Evolutionary conservation across 2,888 invertebrate species (phyloP).

Genomic region (Diplazon laetatorius): DNA sequence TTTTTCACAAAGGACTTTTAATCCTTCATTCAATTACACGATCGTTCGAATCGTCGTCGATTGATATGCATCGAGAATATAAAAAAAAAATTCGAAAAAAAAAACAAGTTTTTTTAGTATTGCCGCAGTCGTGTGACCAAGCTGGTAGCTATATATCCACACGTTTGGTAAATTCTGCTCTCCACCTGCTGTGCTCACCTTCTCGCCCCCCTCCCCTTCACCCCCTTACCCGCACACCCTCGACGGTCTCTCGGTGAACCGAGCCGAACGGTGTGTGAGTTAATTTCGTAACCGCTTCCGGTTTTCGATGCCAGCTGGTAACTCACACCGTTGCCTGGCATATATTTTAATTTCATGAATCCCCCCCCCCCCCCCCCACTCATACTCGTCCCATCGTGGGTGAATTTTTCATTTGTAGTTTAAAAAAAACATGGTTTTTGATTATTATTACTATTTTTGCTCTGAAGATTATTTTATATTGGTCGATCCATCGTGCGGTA

Average conservation of each 20-base stretch:
- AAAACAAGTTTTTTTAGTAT: constrained; percentile 28
- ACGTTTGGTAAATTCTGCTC: constrained; percentile 19
- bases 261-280: constrained; percentile 66
- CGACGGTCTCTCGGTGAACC: constrained; percentile 36
- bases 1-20: too few relatives aligned
- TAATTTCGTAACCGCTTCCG: constrained; percentile 73
- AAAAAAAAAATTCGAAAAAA: too few relatives aligned
- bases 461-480: too few relatives aligned
- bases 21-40: too few relatives aligned
- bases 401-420: too few relatives aligned
- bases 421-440: too few relatives aligned
- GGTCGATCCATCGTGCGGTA: too few relatives aligned
- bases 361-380: too few relatives aligned
- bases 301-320: constrained; percentile 70
- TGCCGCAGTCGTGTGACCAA: constrained; percentile 11
- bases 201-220: constrained; percentile 33
- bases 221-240: constrained; percentile 22
- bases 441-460: too few relatives aligned
- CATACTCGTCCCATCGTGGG: too few relatives aligned
- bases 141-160: too few relatives aligned
- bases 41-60: constrained; percentile 68
- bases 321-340: not conserved
- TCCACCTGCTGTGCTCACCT: constrained; percentile 66
- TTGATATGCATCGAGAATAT: constrained; percentile 60
- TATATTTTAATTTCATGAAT: not conserved